Evolutionary conservation across 2,113 vertebrate genomes (phyloP).

Genomic region (Alethe castanea): DNA sequence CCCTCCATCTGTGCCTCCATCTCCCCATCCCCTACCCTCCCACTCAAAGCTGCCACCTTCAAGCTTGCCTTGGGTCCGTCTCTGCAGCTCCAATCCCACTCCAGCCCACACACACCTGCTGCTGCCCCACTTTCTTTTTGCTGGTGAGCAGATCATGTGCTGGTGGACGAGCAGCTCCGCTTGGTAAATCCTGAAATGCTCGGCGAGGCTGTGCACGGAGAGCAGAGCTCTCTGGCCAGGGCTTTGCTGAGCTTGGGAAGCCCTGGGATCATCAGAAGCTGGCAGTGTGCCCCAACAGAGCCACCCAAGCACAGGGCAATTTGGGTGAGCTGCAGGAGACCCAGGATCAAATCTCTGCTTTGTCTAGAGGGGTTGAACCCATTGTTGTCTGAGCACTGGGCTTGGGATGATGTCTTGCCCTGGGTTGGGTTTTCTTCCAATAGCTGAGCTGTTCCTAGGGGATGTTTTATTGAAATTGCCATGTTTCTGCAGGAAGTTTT

Average conservation of each 20-base stretch:
- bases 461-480: neutral
- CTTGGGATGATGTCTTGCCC: neutral
- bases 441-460: neutral
- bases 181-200: neutral
- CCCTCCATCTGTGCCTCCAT: slow-evolving; percentile 31
- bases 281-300: accelerated
- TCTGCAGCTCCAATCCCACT: slow-evolving; percentile 34
- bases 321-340: neutral
- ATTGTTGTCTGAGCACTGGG: neutral
- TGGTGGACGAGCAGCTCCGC: slow-evolving; percentile 23
- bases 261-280: neutral
- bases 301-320: neutral
- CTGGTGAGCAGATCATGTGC: slow-evolving; percentile 24
- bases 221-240: neutral
- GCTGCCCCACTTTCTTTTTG: slow-evolving; percentile 52
- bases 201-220: accelerated
- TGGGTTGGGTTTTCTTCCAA: neutral
- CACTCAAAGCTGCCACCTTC: slow-evolving; percentile 63
- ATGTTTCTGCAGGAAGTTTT: slow-evolving; percentile 27
- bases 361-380: neutral
- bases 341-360: neutral
- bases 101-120: slow-evolving; percentile 67
- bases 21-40: slow-evolving; percentile 39
- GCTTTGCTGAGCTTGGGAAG: neutral
- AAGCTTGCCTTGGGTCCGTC: slow-evolving; percentile 27